Base-by-base conservation (phyloP, 2,113 vertebrate genomes). In the Hepsetus odoe region DNA sequence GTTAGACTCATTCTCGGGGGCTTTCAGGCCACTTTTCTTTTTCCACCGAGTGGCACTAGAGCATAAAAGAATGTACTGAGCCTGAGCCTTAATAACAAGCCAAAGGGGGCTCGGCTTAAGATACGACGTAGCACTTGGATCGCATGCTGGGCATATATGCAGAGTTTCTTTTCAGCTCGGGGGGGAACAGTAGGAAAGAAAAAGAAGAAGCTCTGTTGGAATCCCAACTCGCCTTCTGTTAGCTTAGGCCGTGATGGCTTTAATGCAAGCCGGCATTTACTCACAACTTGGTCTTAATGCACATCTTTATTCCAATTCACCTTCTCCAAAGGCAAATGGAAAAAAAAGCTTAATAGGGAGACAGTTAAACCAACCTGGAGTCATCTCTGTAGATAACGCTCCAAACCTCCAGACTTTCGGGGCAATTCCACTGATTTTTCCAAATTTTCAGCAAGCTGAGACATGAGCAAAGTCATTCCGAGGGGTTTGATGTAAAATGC, bases 41-140 rank as follows among this genome's bases (percentile, higher is more conserved):
- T 24, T 89, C 92, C 91, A 91, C 90, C 88, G 90, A 90, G 92
- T 93, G 92, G 91, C 91, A 92, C 92, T 91, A 90, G 88, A 91
- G 91, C 89, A 88, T 88, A 91, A 91, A 90, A 87, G 87, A 91
- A 88, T 83, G 86, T 64, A 53, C 49, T 82, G 85, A 89, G 56
- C 79, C 80, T 78, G 84, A 84, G 81, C 77, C 49, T 74, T 55
- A 68, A 61, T 55, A 68, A 55, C 68, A 9, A 81, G 79, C 73
- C 62, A 79, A 76, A 69, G 22, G 83, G 81, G 83, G 80, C 82
- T 89, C 80, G 81, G 33, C 64, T 68, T 64, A 77, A 78, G 33
- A 67, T 81, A 68, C 22, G 80, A 85, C 59, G 59, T 55, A 80
- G 72, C 81, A 78, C 58, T 79, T 20, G 28, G 59, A 86, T 83